Evolutionary conservation across 2,113 vertebrate species (phyloP).

Genomic region (Barnardius zonarius): DNA sequence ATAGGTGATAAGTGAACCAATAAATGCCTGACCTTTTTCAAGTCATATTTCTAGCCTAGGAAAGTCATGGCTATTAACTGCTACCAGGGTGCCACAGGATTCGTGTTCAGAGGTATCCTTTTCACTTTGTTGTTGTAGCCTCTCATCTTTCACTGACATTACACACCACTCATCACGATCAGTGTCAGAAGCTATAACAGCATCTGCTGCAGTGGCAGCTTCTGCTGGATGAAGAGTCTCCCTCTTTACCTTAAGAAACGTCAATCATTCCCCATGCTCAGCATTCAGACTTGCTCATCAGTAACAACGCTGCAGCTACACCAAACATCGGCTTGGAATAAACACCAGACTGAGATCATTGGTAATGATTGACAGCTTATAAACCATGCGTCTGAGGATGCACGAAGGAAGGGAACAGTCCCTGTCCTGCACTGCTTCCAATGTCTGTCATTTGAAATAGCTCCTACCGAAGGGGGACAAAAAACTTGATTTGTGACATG

Average conservation of each 20-base stretch:
- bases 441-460: constrained; percentile 37
- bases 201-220: constrained; percentile 64
- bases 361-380: constrained; percentile 63
- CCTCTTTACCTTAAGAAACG: constrained; percentile 55
- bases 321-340: constrained; percentile 68
- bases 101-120: constrained; percentile 55
- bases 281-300: constrained; percentile 67
- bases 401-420: neutral
- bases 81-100: constrained; percentile 32
- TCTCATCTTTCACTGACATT: constrained; percentile 64
- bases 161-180: constrained; percentile 64
- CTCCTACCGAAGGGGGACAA: neutral
- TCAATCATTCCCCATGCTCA: constrained; percentile 70
- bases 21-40: neutral
- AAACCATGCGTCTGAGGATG: constrained; percentile 25
- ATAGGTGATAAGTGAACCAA: neutral
- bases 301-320: constrained; percentile 61
- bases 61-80: constrained; percentile 50
- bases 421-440: constrained; percentile 9
- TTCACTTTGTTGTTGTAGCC: constrained; percentile 53
- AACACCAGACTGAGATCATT: constrained; percentile 55
- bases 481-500: neutral
- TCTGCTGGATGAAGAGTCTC: constrained; percentile 56
- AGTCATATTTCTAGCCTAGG: constrained; percentile 14
- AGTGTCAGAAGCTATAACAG: constrained; percentile 69